Evolutionary conservation across 2,113 vertebrate genomes (phyloP).

Genomic region (Hylia prasina): DNA sequence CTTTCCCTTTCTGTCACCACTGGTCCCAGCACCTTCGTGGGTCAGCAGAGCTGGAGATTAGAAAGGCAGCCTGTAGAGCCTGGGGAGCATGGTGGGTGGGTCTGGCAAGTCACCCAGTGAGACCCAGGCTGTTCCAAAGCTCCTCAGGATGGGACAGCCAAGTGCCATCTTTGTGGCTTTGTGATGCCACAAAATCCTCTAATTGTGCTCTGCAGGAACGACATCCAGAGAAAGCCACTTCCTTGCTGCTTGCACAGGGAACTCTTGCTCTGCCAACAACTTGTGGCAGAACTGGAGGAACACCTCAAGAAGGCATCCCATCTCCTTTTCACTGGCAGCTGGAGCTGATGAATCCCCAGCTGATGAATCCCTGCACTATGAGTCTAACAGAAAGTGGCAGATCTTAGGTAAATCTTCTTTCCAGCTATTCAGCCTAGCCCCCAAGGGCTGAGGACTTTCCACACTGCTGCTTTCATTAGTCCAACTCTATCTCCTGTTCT

Average conservation of each 20-base stretch:
- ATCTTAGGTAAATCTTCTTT: neutral
- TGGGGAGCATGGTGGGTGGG: neutral
- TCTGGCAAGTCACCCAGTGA: neutral
- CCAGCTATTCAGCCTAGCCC: neutral
- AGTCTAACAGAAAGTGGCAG: slow-evolving; percentile 15
- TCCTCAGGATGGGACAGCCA: neutral
- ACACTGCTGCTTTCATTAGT: neutral
- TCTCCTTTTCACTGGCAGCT: neutral
- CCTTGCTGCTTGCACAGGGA: neutral
- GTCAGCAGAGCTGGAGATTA: neutral
- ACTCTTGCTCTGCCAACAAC: neutral
- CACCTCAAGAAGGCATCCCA: neutral
- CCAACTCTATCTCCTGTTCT: neutral
- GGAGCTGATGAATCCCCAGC: neutral
- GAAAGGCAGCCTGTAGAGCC: neutral
- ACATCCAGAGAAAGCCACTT: neutral
- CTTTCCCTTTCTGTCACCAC: neutral
- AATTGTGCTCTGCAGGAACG: neutral
- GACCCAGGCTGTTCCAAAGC: neutral
- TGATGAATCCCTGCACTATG: neutral
- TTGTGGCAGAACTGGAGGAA: neutral
- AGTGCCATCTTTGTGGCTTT: neutral
- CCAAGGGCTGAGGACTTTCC: neutral
- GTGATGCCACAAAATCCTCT: neutral
- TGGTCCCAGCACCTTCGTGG: fast-evolving